A percentile compares a stretch with the other conserved stretches of the same genome.
These are phyloP conservation scores for Ceyx melanurus DNA, from an alignment of 2,113 vertebrate species.

Conservation along the genomic window DNA sequence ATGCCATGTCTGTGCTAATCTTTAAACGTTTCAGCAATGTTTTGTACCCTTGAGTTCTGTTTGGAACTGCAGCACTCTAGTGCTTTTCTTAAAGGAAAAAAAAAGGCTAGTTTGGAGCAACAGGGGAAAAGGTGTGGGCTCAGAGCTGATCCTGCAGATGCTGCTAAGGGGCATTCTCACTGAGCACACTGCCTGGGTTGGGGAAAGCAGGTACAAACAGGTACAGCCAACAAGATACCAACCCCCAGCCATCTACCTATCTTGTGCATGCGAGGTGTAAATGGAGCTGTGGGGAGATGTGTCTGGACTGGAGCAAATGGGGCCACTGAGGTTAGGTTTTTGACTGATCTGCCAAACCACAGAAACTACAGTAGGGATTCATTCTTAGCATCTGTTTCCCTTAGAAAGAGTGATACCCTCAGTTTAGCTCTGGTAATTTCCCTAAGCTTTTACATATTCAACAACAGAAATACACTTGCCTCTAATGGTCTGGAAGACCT, in stretches of 20 bases:
- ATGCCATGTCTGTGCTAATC: background rate
- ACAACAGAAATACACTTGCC: background rate
- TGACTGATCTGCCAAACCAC: background rate
- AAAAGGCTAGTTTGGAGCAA: background rate
- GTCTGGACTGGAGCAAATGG: background rate
- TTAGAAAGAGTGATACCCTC: background rate
- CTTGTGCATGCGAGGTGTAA: rapidly evolving
- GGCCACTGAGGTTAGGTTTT: background rate
- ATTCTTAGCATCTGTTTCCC: background rate
- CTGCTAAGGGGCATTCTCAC: background rate
- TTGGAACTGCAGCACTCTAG: background rate
- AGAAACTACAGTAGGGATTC: background rate
- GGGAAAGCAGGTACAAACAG: background rate
- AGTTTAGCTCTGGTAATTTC: background rate
- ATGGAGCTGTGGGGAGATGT: background rate
- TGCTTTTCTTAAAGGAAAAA: background rate
- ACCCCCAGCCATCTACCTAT: background rate
- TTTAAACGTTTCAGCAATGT: background rate
- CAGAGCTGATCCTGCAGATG: background rate
- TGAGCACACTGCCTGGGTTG: rapidly evolving
- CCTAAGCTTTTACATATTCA: background rate
- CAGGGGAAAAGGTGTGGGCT: background rate
- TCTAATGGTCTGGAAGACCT: background rate
- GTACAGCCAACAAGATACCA: background rate
- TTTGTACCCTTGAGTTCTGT: background rate